phyloP scores from a whole-genome alignment of 2,113 vertebrate genomes.

The Chelonoidis abingdonii region DNA sequence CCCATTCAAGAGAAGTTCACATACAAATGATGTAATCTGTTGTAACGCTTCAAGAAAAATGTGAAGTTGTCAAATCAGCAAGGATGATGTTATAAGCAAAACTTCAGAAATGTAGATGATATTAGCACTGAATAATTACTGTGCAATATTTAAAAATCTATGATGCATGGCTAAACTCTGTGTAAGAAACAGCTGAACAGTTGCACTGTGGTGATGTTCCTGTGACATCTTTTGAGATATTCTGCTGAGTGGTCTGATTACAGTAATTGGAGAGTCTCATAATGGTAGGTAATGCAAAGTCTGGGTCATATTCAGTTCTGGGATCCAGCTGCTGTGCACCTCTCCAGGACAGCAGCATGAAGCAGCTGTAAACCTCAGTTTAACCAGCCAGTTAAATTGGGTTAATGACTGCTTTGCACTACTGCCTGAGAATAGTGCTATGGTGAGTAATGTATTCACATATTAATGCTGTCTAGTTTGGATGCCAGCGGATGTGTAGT shows the following conservation, averaged over 20 bases:
- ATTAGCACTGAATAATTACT: not conserved
- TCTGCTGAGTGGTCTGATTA: not conserved
- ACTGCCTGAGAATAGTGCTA: not conserved
- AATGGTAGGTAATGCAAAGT: not conserved
- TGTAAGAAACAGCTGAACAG: not conserved
- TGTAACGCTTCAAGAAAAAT: not conserved
- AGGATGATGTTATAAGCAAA: not conserved
- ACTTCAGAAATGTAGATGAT: slow-evolving; percentile 1
- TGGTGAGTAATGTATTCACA: not conserved
- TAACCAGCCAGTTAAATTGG: not conserved
- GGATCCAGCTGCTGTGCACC: not conserved
- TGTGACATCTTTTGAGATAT: not conserved
- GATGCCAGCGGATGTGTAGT: not conserved
- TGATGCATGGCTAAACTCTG: not conserved
- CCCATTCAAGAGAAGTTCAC: not conserved
- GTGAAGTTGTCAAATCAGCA: not conserved
- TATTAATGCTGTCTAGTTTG: not conserved
- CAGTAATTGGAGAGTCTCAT: rapidly evolving
- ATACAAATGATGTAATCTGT: not conserved
- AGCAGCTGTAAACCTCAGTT: not conserved
- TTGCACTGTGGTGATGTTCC: not conserved
- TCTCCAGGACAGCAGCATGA: not conserved
- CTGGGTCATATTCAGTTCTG: not conserved
- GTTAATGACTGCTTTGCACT: not conserved
- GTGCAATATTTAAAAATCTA: not conserved